Evolutionary conservation across 1,140 invertebrate species (phyloP).

Genomic region (Tetramorium parvispinum): DNA sequence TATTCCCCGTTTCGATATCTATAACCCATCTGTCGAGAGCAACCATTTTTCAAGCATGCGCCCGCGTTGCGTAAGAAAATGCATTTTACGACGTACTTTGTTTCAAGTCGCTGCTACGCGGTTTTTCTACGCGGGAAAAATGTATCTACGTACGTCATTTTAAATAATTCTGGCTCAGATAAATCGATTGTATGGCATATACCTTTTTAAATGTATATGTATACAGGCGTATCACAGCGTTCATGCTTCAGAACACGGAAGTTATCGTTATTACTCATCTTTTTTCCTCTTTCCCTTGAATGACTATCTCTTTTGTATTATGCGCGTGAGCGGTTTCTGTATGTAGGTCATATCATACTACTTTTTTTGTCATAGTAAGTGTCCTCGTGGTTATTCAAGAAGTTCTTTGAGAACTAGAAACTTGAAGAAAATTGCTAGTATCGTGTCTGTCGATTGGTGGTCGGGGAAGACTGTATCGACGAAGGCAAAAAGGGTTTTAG

Average conservation of each 20-base stretch:
- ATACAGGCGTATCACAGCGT: neutral
- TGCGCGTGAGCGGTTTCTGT: slow-evolving; percentile 42
- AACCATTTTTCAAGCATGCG: slow-evolving; percentile 12
- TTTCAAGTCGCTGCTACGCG: neutral
- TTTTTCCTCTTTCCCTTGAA: neutral
- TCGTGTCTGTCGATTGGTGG: neutral
- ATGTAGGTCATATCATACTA: slow-evolving; percentile 26
- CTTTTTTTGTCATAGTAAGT: slow-evolving; percentile 17
- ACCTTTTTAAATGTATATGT: neutral
- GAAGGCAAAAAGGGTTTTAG: slow-evolving; percentile 50
- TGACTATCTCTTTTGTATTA: slow-evolving; percentile 46
- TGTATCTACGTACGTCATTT: neutral
- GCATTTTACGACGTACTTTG: slow-evolving; percentile 31
- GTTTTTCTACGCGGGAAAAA: neutral
- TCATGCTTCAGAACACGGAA: neutral
- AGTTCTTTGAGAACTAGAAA: slow-evolving; percentile 53
- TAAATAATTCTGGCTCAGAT: slow-evolving; percentile 48
- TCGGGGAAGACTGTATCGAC: neutral
- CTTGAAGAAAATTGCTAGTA: slow-evolving; percentile 47
- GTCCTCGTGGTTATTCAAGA: slow-evolving; percentile 38
- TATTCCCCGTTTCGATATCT: neutral
- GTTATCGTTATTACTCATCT: slow-evolving; percentile 17
- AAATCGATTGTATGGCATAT: slow-evolving; percentile 25
- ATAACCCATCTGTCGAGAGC: neutral
- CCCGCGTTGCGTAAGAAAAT: slow-evolving; percentile 15